phyloP scores from a whole-genome alignment of 2,888 invertebrate genomes.

The Parthenolecanium corni region DNA sequence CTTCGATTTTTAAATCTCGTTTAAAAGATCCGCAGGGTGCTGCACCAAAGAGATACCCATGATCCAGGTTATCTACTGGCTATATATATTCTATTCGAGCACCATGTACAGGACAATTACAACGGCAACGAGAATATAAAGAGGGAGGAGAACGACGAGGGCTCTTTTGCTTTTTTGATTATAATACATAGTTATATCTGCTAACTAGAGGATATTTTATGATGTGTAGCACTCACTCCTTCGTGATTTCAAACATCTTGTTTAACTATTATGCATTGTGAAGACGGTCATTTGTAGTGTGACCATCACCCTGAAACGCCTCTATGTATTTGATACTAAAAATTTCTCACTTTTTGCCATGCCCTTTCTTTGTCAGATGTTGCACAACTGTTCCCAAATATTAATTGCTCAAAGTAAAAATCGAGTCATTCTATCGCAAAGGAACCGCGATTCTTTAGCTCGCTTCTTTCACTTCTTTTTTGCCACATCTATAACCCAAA shows the following conservation, averaged over 20 bases:
- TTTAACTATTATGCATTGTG: constrained; percentile 6
- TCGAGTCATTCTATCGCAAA: no score
- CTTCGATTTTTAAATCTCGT: constrained; percentile 1
- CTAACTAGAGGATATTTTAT: constrained; percentile 25
- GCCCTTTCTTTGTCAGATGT: no score
- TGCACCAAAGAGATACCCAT: not conserved
- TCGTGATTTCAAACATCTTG: not conserved
- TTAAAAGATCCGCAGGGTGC: constrained; percentile 6
- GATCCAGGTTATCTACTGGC: not conserved
- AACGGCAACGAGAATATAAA: not conserved
- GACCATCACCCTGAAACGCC: not conserved
- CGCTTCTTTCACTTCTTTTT: no score
- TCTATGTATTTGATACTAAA: no score
- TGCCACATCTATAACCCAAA: no score
- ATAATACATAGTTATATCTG: not conserved
- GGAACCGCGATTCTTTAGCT: no score
- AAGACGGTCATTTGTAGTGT: constrained; percentile 5
- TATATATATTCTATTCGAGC: constrained; percentile 3
- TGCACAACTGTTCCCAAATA: no score
- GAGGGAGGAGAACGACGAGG: not conserved
- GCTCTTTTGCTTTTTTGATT: no score
- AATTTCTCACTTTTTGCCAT: no score
- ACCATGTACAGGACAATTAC: constrained; percentile 1
- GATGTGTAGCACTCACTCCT: not conserved
- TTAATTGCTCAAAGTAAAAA: no score